Percentiles rank a stretch among this genome's conserved stretches.
Evolutionary conservation across 2,113 vertebrate species (phyloP).

Genomic region (Mus musculus): DNA sequence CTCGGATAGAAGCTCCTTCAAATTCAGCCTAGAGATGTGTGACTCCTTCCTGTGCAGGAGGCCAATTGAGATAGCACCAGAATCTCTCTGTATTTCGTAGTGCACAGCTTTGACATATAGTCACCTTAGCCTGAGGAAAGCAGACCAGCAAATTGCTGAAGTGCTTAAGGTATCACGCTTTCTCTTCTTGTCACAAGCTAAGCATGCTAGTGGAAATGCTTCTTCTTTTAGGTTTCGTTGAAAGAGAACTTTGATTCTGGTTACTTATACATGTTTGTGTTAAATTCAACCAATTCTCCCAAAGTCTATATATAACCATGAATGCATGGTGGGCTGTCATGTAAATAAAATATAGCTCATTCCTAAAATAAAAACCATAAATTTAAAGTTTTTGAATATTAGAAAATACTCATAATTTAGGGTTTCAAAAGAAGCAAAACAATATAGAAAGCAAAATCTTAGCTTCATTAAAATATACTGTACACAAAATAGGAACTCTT

Average conservation of each 20-base stretch:
- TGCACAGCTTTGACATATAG: background rate
- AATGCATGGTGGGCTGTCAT: background rate
- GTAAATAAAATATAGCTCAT: background rate
- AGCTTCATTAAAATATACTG: slow-evolving; percentile 50
- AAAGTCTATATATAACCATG: background rate
- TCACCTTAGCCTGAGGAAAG: background rate
- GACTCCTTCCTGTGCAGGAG: background rate
- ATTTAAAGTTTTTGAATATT: background rate
- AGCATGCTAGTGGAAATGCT: background rate
- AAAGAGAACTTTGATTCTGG: background rate
- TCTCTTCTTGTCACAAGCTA: background rate
- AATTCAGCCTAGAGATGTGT: background rate
- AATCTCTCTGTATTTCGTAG: background rate
- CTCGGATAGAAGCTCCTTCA: background rate
- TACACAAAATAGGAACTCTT: slow-evolving; percentile 37
- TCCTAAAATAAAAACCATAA: slow-evolving; percentile 40
- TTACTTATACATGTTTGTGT: background rate
- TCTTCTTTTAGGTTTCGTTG: background rate
- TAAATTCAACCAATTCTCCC: background rate
- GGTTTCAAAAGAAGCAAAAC: slow-evolving; percentile 41
- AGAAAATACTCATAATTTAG: slow-evolving; percentile 24
- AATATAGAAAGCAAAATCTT: background rate
- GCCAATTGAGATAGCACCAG: background rate
- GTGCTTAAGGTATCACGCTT: background rate
- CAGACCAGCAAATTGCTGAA: background rate